These are phyloP conservation scores for Mus musculus DNA, from an alignment of 2,113 vertebrate genomes.

Conservation along the genomic window DNA sequence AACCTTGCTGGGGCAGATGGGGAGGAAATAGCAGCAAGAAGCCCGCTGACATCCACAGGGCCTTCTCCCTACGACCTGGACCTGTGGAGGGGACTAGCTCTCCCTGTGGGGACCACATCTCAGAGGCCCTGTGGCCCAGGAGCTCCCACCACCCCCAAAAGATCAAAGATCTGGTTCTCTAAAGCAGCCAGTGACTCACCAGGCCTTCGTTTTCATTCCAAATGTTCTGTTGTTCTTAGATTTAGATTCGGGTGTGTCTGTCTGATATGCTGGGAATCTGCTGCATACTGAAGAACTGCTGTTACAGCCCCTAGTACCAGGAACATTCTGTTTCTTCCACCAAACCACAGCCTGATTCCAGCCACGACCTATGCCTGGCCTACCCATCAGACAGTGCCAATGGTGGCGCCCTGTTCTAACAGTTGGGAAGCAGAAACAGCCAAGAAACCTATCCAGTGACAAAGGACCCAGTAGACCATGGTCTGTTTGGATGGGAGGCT, in stretches of 20 bases:
- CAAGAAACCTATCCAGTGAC: not conserved
- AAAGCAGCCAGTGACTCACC: rapidly evolving
- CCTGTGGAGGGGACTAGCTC: rapidly evolving
- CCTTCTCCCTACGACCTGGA: not conserved
- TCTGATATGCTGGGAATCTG: not conserved
- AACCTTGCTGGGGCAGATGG: rapidly evolving
- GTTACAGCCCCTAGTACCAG: not conserved
- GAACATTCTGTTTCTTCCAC: not conserved
- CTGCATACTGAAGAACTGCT: not conserved
- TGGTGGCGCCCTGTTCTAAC: not conserved
- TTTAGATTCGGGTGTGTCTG: not conserved
- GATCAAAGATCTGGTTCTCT: rapidly evolving
- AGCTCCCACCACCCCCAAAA: not conserved
- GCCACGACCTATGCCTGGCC: not conserved
- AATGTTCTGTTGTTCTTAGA: not conserved
- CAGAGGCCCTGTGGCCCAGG: not conserved
- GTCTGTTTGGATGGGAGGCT: too few relatives aligned
- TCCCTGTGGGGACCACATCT: rapidly evolving
- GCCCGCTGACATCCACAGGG: not conserved
- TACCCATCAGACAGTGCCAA: not conserved
- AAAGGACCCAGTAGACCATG: rapidly evolving
- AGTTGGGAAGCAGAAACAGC: not conserved
- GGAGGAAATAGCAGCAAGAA: not conserved
- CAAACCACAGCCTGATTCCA: not conserved
- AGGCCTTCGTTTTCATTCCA: not conserved